phyloP scores from a whole-genome alignment of 2,888 invertebrate genomes.

The Lumbricus terrestris region DNA sequence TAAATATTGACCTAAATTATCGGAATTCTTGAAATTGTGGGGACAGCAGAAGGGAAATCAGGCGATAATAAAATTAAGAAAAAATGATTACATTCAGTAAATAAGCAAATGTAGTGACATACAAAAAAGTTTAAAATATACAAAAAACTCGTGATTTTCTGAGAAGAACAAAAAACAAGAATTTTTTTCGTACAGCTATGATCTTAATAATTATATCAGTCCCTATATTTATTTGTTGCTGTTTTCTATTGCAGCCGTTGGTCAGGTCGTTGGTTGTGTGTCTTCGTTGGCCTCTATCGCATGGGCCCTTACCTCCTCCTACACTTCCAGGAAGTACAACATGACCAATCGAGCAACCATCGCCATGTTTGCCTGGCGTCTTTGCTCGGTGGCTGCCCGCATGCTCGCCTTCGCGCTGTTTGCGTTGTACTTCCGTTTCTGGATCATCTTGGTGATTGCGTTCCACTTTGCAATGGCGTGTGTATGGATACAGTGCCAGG shows the following conservation, averaged over 20 bases:
- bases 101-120: too few relatives aligned
- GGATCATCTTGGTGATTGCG: conserved; percentile 59
- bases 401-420: conserved; percentile 77
- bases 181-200: too few relatives aligned
- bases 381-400: conserved; percentile 76
- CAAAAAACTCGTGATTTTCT: too few relatives aligned
- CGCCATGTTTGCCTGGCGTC: conserved; percentile 81
- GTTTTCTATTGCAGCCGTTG: conserved; percentile 29
- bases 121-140: too few relatives aligned
- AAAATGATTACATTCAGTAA: too few relatives aligned
- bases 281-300: conserved; percentile 82
- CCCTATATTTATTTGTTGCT: too few relatives aligned
- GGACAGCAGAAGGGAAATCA: too few relatives aligned
- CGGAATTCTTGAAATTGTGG: too few relatives aligned
- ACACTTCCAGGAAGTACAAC: conserved; percentile 72
- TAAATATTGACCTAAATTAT: too few relatives aligned
- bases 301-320: conserved; percentile 86
- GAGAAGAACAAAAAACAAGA: too few relatives aligned
- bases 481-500: conserved; percentile 70
- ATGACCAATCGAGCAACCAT: conserved; percentile 71
- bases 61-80: too few relatives aligned
- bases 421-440: conserved; percentile 71
- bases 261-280: conserved; percentile 65
- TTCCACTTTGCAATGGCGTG: conserved; percentile 77
- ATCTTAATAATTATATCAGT: too few relatives aligned